phyloP scores from a whole-genome alignment of 2,113 vertebrate species.

The Python bivittatus region DNA sequence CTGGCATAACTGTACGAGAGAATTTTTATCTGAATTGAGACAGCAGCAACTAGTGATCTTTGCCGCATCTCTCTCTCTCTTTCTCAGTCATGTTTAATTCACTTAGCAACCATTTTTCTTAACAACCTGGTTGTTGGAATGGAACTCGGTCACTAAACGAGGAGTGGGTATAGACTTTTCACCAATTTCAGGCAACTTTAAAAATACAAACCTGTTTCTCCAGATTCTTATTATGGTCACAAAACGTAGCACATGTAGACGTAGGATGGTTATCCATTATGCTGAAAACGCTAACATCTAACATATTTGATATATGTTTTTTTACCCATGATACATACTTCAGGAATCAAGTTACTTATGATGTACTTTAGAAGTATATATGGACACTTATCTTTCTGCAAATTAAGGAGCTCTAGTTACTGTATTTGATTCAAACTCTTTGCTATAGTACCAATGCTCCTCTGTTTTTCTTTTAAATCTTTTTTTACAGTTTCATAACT shows the following conservation, averaged over 20 bases:
- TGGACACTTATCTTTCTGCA: not conserved
- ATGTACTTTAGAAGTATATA: not conserved
- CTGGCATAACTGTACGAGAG: no score
- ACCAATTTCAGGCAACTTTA: no score
- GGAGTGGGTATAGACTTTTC: no score
- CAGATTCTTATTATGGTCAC: no score
- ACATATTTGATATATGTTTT: not conserved
- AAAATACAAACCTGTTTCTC: no score
- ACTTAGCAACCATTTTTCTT: no score
- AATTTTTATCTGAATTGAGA: not conserved
- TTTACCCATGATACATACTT: not conserved
- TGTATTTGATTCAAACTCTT: not conserved
- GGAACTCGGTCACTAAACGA: no score
- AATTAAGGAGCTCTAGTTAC: not conserved
- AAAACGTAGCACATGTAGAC: not conserved
- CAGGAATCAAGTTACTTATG: not conserved
- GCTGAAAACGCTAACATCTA: not conserved
- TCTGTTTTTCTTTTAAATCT: conserved; percentile 35
- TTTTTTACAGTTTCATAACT: conserved; percentile 88
- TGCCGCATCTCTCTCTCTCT: no score
- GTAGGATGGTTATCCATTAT: not conserved
- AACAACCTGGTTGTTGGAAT: no score
- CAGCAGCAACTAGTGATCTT: no score
- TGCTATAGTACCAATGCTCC: not conserved
- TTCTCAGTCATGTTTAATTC: no score